Evolutionary conservation across 2,113 vertebrate species (phyloP).

Genomic region (Progne subis): DNA sequence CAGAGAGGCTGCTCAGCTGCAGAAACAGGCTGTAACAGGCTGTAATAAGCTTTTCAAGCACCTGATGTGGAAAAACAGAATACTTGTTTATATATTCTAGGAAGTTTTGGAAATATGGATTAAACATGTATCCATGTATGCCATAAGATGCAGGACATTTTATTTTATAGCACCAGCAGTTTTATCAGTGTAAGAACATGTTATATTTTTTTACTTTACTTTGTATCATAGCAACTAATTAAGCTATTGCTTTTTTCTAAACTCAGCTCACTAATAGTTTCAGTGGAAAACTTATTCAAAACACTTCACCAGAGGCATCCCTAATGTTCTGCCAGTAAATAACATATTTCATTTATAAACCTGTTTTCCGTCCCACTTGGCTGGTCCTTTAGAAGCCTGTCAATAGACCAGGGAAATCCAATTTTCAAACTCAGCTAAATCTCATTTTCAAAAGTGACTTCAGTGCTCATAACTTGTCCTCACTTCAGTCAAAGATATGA

Average conservation of each 20-base stretch:
- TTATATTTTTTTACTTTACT: conserved; percentile 1
- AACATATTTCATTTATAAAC: conserved; percentile 43
- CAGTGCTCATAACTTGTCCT: conserved; percentile 4
- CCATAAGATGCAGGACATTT: background rate
- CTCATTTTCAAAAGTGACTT: conserved; percentile 37
- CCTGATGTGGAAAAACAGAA: background rate
- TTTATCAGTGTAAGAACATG: background rate
- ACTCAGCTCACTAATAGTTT: conserved; percentile 26
- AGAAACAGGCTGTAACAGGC: background rate
- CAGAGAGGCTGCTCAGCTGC: conserved; percentile 24
- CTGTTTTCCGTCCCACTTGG: background rate
- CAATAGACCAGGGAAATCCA: conserved; percentile 39
- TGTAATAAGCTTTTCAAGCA: conserved; percentile 49
- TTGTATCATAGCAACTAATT: conserved; percentile 54
- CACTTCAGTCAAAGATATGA: background rate
- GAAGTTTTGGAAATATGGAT: conserved; percentile 30
- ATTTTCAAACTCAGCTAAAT: background rate
- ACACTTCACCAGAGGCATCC: conserved; percentile 3
- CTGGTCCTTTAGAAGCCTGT: conserved; percentile 14
- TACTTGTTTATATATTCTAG: background rate
- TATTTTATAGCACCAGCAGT: background rate
- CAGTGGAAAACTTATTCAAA: conserved; percentile 28
- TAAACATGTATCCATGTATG: conserved; percentile 31
- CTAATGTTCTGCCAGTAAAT: background rate
- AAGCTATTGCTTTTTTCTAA: background rate